Percentiles rank a stretch among this genome's conserved stretches.
Conservation (phyloP, 2,797 vertebrate species). For the Silurus lanzhouensis region DNA sequence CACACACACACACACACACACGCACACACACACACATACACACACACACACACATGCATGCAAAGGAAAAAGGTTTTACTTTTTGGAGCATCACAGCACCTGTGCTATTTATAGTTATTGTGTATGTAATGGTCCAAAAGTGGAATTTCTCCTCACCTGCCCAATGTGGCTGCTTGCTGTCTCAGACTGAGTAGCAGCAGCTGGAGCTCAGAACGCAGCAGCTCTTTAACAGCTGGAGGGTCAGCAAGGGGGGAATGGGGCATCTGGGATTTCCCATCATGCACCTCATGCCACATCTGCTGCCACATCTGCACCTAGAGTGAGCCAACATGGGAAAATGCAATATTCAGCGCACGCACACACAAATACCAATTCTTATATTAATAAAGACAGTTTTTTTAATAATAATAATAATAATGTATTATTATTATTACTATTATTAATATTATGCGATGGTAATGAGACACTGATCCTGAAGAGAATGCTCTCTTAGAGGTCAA, state of each 20-base stretch:
- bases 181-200: conserved; percentile 71
- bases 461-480: too few relatives aligned
- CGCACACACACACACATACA: too few relatives aligned
- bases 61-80: too few relatives aligned
- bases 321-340: neutral
- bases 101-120: too few relatives aligned
- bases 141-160: conserved; percentile 66
- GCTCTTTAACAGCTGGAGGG: conserved; percentile 69
- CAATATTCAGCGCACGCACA: neutral
- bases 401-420: neutral
- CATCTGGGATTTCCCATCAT: conserved; percentile 33
- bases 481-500: too few relatives aligned
- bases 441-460: neutral
- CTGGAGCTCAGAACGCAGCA: conserved; percentile 73
- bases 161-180: conserved; percentile 67
- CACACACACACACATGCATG: too few relatives aligned
- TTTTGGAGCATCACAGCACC: too few relatives aligned
- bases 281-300: conserved; percentile 65
- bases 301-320: conserved; percentile 66
- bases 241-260: conserved; percentile 64
- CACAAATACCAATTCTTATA: neutral
- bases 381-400: neutral
- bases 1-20: too few relatives aligned
- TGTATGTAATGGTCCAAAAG: neutral
- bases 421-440: neutral